Evolutionary conservation across 1,140 invertebrate genomes (phyloP).

Genomic region (Drosophila auraria): DNA sequence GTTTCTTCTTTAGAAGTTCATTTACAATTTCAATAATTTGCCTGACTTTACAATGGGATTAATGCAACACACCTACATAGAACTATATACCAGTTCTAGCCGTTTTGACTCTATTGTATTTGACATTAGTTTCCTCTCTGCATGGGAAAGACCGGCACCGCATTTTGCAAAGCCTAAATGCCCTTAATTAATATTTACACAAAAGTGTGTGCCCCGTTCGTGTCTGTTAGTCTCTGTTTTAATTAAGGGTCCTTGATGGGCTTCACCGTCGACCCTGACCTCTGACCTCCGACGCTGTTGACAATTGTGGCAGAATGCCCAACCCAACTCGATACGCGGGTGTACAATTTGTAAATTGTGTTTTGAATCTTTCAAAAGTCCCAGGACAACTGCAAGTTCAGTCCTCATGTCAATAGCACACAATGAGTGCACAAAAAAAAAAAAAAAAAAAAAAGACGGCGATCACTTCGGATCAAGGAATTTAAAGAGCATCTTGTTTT

Average conservation of each 20-base stretch:
- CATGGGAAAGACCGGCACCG: neutral
- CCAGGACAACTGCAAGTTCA: neutral
- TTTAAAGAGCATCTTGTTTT: neutral
- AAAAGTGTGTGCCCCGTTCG: constrained; percentile 6
- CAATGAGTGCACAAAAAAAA: neutral
- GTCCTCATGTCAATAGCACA: neutral
- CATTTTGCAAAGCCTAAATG: neutral
- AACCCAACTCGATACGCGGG: neutral
- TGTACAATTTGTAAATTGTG: constrained; percentile 47
- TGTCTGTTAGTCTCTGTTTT: constrained; percentile 23
- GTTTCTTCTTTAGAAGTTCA: too few species aligned
- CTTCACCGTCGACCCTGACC: constrained; percentile 15
- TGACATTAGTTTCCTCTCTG: neutral
- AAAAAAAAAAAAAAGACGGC: too few species aligned
- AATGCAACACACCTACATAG: neutral
- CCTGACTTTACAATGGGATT: neutral
- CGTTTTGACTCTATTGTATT: neutral
- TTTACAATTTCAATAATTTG: too few species aligned
- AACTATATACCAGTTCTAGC: neutral
- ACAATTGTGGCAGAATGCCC: constrained; percentile 18
- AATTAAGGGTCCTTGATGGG: constrained; percentile 31
- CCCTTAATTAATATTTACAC: constrained; percentile 45
- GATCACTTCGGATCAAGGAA: neutral
- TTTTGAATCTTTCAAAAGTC: constrained; percentile 39
- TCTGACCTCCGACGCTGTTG: neutral